Percentiles rank a stretch among this genome's conserved stretches.
These are phyloP conservation scores for Palaemon carinicauda DNA, from an alignment of 1,140 invertebrate genomes.

Conservation along the genomic window DNA sequence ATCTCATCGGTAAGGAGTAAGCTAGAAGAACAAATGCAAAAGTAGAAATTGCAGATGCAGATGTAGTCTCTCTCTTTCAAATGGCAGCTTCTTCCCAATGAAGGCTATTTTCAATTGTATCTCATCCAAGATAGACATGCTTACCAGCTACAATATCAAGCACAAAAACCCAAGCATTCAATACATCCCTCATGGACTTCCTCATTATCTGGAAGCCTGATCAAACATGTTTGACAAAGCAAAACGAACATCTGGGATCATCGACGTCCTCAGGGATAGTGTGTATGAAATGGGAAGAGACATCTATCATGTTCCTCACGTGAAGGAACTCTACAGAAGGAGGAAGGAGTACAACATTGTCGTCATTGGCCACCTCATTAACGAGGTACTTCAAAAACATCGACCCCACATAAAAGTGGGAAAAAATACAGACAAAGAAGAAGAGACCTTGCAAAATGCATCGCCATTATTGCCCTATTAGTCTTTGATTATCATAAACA, in stretches of 20 bases:
- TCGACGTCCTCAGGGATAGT: neutral
- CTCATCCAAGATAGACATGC: neutral
- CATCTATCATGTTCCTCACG: slow-evolving; percentile 12
- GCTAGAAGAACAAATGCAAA: too few relatives aligned
- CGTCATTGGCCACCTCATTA: neutral
- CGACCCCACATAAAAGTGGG: too few relatives aligned
- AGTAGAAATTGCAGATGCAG: too few relatives aligned
- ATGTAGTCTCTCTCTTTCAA: too few relatives aligned
- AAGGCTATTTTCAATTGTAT: neutral
- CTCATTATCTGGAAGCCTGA: too few relatives aligned
- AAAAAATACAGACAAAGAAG: too few relatives aligned
- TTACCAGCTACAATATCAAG: neutral
- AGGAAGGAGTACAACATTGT: slow-evolving; percentile 37
- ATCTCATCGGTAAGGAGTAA: too few relatives aligned
- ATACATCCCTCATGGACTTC: neutral
- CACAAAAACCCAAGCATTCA: neutral
- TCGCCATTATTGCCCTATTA: too few relatives aligned
- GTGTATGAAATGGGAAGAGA: neutral
- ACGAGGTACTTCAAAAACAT: slow-evolving; percentile 6
- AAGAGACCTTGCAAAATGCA: too few relatives aligned
- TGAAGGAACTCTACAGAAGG: slow-evolving; percentile 17
- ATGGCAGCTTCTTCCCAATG: too few relatives aligned
- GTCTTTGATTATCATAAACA: too few relatives aligned
- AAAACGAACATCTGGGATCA: neutral
- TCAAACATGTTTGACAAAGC: neutral